These are phyloP conservation scores for Momotus momota DNA, from an alignment of 2,797 vertebrate genomes.

Conservation along the genomic window DNA sequence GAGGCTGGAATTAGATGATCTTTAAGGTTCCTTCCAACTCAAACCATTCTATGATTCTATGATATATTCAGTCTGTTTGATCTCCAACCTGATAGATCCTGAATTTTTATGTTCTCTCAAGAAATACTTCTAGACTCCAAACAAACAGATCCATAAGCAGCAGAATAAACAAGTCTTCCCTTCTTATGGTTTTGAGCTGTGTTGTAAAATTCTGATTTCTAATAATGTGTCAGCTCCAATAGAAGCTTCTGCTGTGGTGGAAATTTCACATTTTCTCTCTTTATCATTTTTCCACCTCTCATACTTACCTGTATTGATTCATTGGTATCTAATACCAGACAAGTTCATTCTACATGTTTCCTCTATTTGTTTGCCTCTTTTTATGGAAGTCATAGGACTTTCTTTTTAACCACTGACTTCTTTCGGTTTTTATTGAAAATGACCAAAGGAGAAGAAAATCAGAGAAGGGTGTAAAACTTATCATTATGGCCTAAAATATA, in stretches of 20 bases:
- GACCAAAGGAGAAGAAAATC: background rate
- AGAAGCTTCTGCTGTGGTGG: background rate
- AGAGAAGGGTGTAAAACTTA: background rate
- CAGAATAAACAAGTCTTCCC: background rate
- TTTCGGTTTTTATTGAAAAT: background rate
- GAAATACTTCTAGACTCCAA: background rate
- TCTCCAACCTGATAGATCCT: background rate
- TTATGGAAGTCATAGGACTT: background rate
- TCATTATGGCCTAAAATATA: background rate
- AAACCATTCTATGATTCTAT: background rate
- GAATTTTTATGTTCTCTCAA: background rate
- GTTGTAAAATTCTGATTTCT: background rate
- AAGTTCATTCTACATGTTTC: background rate
- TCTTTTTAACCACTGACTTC: background rate
- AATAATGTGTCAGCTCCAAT: background rate
- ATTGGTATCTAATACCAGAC: background rate
- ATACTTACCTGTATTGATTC: background rate
- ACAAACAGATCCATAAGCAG: background rate
- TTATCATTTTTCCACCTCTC: background rate
- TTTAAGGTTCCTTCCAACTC: background rate
- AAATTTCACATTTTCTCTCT: background rate
- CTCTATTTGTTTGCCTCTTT: background rate
- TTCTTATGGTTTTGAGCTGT: background rate
- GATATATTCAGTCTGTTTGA: background rate
- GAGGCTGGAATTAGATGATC: background rate